These are phyloP conservation scores for Rhopalosiphum padi DNA, from an alignment of 1,140 invertebrate genomes.

Conservation along the genomic window DNA sequence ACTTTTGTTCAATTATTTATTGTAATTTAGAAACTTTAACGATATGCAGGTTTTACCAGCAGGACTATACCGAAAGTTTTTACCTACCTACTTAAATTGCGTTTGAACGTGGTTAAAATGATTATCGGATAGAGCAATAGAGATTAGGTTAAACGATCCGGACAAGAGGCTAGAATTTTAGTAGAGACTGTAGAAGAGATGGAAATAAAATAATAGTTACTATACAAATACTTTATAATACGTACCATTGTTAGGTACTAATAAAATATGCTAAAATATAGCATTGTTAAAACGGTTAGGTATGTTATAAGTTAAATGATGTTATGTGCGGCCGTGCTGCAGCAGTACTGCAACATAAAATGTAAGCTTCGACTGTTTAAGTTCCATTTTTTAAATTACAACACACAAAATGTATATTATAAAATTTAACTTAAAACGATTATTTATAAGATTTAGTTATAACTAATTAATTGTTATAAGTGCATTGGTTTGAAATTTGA, in stretches of 20 bases:
- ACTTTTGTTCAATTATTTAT: conserved; percentile 35
- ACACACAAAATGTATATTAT: too few relatives aligned
- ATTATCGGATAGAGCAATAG: background rate
- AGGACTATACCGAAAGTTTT: background rate
- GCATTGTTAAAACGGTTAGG: too few relatives aligned
- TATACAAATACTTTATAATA: background rate
- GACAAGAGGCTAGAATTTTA: background rate
- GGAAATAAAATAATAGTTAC: background rate
- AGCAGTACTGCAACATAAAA: too few relatives aligned
- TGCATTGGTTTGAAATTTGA: background rate
- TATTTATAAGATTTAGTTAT: too few relatives aligned
- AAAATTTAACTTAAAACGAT: too few relatives aligned
- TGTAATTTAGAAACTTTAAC: conserved; percentile 33
- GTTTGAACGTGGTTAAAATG: background rate
- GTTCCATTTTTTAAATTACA: too few relatives aligned
- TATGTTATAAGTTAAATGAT: too few relatives aligned
- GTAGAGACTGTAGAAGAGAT: background rate
- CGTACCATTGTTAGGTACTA: background rate
- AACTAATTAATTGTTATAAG: too few relatives aligned
- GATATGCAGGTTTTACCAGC: background rate
- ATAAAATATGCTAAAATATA: background rate
- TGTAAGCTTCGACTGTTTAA: too few relatives aligned
- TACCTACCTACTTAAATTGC: background rate
- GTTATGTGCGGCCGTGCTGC: too few relatives aligned
- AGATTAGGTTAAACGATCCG: background rate